phyloP scores from a whole-genome alignment of 2,797 vertebrate genomes.

The Macroramphosus scolopax region DNA sequence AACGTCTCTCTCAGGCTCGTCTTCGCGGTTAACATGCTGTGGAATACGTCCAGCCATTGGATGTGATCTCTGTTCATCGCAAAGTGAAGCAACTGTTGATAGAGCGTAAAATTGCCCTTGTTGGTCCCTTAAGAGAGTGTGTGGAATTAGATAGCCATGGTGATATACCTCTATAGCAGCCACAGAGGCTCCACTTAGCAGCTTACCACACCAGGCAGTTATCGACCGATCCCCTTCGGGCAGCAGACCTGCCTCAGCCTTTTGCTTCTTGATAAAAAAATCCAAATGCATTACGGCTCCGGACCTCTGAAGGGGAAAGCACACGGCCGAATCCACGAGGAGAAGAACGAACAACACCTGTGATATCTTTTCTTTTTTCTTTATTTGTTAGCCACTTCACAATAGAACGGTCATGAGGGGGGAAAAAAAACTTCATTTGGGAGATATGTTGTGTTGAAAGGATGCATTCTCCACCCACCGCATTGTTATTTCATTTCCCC shows the following conservation, averaged over 20 bases:
- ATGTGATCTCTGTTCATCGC: conserved; percentile 18
- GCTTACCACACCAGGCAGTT: conserved; percentile 33
- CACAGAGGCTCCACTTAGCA: conserved; percentile 47
- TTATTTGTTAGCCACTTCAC: conserved; percentile 5
- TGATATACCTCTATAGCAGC: conserved; percentile 44
- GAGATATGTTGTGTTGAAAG: conserved; percentile 13
- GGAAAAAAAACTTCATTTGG: conserved; percentile 5
- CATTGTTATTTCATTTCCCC: conserved; percentile 33
- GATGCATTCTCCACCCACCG: conserved; percentile 14
- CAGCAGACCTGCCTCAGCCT: conserved; percentile 5
- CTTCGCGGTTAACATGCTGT: no score
- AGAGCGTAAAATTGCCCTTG: conserved; percentile 62
- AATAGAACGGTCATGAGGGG: conserved; percentile 3
- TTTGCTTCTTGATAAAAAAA: conserved; percentile 37
- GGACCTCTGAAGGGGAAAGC: conserved; percentile 1
- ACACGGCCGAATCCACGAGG: conserved; percentile 9
- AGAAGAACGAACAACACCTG: conserved; percentile 26
- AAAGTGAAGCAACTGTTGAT: conserved; percentile 41
- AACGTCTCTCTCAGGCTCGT: neutral
- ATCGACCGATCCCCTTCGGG: conserved; percentile 33
- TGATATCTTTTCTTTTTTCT: conserved; percentile 5
- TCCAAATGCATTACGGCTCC: conserved; percentile 30
- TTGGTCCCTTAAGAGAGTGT: conserved; percentile 58
- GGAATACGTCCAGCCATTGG: conserved; percentile 16
- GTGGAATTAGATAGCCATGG: conserved; percentile 59